These are phyloP conservation scores for Lasioglossum baleicum DNA, from an alignment of 1,140 invertebrate genomes.

Conservation along the genomic window DNA sequence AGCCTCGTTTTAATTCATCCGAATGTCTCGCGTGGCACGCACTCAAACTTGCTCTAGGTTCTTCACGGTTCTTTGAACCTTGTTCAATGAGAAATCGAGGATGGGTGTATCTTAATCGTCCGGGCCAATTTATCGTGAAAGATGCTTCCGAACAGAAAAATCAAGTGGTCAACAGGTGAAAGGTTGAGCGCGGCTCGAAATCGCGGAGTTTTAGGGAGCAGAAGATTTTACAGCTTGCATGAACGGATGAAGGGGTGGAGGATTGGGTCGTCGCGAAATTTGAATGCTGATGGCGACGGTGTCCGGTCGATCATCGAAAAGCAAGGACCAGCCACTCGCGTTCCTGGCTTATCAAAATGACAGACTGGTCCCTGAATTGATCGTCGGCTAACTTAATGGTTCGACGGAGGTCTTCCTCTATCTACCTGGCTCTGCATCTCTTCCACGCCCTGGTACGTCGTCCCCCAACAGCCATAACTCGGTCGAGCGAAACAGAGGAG, in stretches of 20 bases:
- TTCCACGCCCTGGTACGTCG: conserved; percentile 55
- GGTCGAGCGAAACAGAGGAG: conserved; percentile 55
- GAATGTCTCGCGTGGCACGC: neutral
- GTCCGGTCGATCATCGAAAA: neutral
- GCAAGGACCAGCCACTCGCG: neutral
- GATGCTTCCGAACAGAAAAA: no score
- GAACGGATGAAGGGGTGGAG: no score
- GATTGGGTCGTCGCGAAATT: neutral
- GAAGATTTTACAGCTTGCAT: no score
- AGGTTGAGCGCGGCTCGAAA: no score
- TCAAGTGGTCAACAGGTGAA: no score
- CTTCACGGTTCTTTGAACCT: neutral
- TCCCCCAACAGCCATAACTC: conserved; percentile 55
- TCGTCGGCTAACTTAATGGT: conserved; percentile 41
- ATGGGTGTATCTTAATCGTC: neutral
- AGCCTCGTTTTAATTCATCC: conserved; percentile 38
- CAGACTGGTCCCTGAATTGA: conserved; percentile 9
- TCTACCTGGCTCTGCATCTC: conserved; percentile 26
- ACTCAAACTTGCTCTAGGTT: conserved; percentile 6
- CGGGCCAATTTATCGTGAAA: no score
- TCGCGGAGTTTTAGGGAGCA: no score
- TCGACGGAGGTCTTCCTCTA: conserved; percentile 30
- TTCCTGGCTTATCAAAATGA: conserved; percentile 12
- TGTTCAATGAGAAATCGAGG: neutral
- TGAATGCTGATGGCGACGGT: no score